Base-by-base conservation (phyloP, 2,113 vertebrate species). In the Astur gentilis region DNA sequence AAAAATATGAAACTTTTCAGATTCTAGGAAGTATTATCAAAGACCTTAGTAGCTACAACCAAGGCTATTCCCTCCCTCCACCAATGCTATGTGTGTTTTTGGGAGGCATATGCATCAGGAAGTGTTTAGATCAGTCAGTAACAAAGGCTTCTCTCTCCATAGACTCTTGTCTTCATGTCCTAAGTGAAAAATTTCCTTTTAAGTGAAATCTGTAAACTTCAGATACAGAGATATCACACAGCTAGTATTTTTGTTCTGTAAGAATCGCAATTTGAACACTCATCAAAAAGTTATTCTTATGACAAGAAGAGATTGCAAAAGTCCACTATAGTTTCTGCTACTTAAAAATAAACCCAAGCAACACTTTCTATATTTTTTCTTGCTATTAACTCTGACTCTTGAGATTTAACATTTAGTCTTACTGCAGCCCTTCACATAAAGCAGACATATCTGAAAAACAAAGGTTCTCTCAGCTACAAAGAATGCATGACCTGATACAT, bases 31-130 rank as follows among this genome's bases (percentile, higher is more conserved):
- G 7, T 69, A 31, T 69, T 69, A 15, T 23, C 27, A 9, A 89
- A 72, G 32, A 42, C 50, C 34, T 81, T 36, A 47, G 54, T 45
- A 91, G 19, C 49, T 70, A 78, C 13, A 38, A 20, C 17, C 38
- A 86, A 75, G 21, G n/a, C 10, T 82, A 45, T 54, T 86, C 19
- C 15, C 23, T 45, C 22, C 72, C 15, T 78, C 17, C 23, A 42
- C 9, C 1, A 0, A 25, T 8, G 11, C 14, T 50, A 44, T 13
- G 2, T 1, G 0, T 82, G 16, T 76, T 86, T 26, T 36, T 10
- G 3, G 42, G n/a, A 71, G 11, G 29, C 7, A 1, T 11, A 38
- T 22, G n/a, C 54, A 42, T 42, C 60, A 82, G 52, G 8, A 87
- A 66, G 4, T 19, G 11, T 11, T 78, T 27, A 79, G 32, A 23